Conservation (phyloP, 2,113 vertebrate genomes). For the Podocnemis expansa region DNA sequence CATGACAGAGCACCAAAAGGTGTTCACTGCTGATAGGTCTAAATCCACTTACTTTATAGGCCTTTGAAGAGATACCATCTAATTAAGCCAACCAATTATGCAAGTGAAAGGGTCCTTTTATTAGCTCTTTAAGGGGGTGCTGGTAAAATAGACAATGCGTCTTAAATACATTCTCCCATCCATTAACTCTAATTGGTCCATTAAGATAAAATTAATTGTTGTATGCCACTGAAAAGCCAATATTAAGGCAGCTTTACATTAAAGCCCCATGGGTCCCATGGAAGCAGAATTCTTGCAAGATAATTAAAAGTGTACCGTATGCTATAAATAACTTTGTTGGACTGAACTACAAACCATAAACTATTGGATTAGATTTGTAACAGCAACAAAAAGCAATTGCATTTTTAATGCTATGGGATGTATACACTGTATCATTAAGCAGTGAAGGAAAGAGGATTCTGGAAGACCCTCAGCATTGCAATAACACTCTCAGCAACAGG, state of each 20-base stretch:
- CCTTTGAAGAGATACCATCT: conserved; percentile 24
- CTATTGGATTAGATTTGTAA: conserved; percentile 22
- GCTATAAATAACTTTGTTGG: conserved; percentile 25
- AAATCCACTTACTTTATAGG: conserved; percentile 22
- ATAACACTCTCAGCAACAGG: not conserved
- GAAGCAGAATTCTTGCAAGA: conserved; percentile 35
- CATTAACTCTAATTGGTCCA: conserved; percentile 62
- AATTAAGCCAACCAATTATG: conserved; percentile 51
- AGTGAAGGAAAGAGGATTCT: conserved; percentile 20
- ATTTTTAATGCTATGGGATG: conserved; percentile 40
- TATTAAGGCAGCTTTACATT: conserved; percentile 49
- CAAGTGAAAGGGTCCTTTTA: conserved; percentile 37
- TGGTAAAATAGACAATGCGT: conserved; percentile 30
- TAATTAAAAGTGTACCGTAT: conserved; percentile 34
- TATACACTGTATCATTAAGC: not conserved
- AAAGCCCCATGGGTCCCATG: not conserved
- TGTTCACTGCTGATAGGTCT: not conserved
- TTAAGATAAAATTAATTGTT: conserved; percentile 63
- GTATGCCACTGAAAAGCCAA: conserved; percentile 37
- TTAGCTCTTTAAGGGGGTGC: conserved; percentile 44
- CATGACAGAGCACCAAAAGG: not conserved
- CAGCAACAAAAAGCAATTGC: conserved; percentile 14
- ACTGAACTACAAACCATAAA: conserved; percentile 33
- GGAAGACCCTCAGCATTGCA: conserved; percentile 26
- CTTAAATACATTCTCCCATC: conserved; percentile 38